Percentiles rank a stretch among this genome's conserved stretches.
phyloP scores from a whole-genome alignment of 2,888 invertebrate genomes.

The Parnassius glacialis region DNA sequence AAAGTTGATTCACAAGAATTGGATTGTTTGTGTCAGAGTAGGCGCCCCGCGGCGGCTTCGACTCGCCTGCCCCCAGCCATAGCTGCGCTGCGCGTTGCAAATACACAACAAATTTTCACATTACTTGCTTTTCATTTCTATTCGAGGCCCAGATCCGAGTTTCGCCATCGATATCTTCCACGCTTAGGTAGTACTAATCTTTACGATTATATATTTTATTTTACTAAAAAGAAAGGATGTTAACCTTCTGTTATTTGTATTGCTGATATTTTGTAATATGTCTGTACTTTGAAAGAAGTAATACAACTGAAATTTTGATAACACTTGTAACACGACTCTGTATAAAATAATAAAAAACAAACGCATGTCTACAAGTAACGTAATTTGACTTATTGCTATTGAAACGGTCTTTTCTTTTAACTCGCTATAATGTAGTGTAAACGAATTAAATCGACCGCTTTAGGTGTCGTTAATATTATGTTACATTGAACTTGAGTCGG shows the following conservation, averaged over 20 bases:
- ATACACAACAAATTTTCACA: slow-evolving; percentile 73
- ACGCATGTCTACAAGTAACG: slow-evolving; percentile 32
- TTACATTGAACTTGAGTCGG: slow-evolving; percentile 43
- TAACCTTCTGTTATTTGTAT: slow-evolving; percentile 29
- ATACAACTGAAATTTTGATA: slow-evolving; percentile 37
- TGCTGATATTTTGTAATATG: slow-evolving; percentile 38
- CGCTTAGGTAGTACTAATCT: slow-evolving; percentile 27
- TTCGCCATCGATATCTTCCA: slow-evolving; percentile 20
- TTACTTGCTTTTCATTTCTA: slow-evolving; percentile 70
- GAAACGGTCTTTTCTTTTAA: slow-evolving; percentile 17
- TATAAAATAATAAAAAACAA: slow-evolving; percentile 38
- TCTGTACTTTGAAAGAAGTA: slow-evolving; percentile 36
- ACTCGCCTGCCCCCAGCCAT: slow-evolving; percentile 49
- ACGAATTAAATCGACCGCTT: not conserved
- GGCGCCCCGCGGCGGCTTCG: slow-evolving; percentile 47
- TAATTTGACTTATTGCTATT: slow-evolving; percentile 31
- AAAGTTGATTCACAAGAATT: slow-evolving; percentile 78
- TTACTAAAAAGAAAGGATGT: slow-evolving; percentile 30
- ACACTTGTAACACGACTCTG: slow-evolving; percentile 39
- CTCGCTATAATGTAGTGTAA: slow-evolving; percentile 7
- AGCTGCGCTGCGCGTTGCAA: slow-evolving; percentile 65
- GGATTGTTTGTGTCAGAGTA: slow-evolving; percentile 70
- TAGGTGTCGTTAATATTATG: not conserved
- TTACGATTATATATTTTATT: slow-evolving; percentile 31
- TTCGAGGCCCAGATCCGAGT: slow-evolving; percentile 33